Evolutionary conservation across 1,140 invertebrate genomes (phyloP).

Genomic region (Pseudomyrmex cubaensis): DNA sequence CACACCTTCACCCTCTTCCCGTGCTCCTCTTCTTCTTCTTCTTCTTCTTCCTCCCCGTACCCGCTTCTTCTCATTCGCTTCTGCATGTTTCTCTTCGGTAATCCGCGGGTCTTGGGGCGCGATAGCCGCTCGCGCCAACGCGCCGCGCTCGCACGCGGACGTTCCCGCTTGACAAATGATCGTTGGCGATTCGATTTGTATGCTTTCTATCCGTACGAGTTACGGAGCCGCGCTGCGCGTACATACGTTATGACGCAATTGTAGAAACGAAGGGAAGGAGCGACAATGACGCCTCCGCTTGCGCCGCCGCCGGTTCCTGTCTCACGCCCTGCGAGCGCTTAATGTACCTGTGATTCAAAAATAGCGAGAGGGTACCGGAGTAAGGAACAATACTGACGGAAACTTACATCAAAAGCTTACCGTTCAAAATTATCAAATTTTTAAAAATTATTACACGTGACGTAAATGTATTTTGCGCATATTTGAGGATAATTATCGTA

Average conservation of each 20-base stretch:
- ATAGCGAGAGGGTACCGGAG: conserved; percentile 2
- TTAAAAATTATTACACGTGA: background rate
- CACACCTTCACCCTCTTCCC: conserved; percentile 24
- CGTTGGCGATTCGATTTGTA: conserved; percentile 72
- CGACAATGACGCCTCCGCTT: conserved; percentile 74
- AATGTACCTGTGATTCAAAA: conserved; percentile 48
- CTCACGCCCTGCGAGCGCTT: conserved; percentile 42
- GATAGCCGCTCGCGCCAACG: conserved; percentile 61
- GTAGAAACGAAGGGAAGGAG: conserved; percentile 66
- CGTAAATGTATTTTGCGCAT: background rate
- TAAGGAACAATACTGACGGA: conserved; percentile 10
- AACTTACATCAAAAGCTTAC: background rate
- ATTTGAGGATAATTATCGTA: background rate
- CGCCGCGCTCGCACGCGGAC: conserved; percentile 54
- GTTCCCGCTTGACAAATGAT: conserved; percentile 76
- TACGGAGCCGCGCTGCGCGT: conserved; percentile 2
- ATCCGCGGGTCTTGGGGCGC: conserved; percentile 65
- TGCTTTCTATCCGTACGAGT: conserved; percentile 68
- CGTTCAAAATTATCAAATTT: background rate
- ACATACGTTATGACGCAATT: conserved; percentile 66
- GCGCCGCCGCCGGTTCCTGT: conserved; percentile 63
- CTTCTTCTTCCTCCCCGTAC: background rate
- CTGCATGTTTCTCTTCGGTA: conserved; percentile 59
- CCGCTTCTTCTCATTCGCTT: conserved; percentile 31
- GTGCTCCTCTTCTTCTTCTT: conserved; percentile 13